phyloP scores from a whole-genome alignment of 2,888 invertebrate genomes.

The Cheilosia vulpina region DNA sequence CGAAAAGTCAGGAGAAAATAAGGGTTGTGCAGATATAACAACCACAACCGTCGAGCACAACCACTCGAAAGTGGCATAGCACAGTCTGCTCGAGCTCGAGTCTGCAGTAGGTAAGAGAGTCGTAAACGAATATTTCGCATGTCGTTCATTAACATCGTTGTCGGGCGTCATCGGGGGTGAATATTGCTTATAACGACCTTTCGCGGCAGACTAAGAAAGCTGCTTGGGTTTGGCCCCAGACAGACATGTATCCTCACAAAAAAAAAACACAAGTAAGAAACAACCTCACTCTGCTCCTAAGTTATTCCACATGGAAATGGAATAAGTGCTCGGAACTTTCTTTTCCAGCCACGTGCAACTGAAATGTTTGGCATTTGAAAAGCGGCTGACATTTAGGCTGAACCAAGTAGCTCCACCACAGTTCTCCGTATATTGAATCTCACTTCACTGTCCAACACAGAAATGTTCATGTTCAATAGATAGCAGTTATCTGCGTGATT shows the following conservation, averaged over 20 bases:
- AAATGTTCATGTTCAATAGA: slow-evolving; percentile 46
- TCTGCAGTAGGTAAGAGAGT: slow-evolving; percentile 39
- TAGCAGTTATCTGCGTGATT: slow-evolving; percentile 54
- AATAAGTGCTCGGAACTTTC: slow-evolving; percentile 8
- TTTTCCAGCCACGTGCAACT: not conserved
- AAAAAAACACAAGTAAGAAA: not conserved
- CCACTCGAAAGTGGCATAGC: slow-evolving; percentile 33
- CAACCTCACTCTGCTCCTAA: not conserved
- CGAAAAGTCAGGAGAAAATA: slow-evolving; percentile 43
- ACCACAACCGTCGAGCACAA: slow-evolving; percentile 37
- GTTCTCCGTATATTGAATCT: not conserved
- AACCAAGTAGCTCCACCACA: not conserved
- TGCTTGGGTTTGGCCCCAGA: slow-evolving; percentile 32
- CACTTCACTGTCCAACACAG: slow-evolving; percentile 27
- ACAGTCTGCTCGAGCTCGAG: slow-evolving; percentile 28
- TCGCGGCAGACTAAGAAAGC: slow-evolving; percentile 46
- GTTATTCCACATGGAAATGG: slow-evolving; percentile 3
- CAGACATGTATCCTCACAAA: slow-evolving; percentile 23
- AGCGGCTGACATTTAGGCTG: slow-evolving; percentile 64
- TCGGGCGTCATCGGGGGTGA: slow-evolving; percentile 37
- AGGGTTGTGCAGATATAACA: slow-evolving; percentile 50
- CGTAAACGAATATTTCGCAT: slow-evolving; percentile 71
- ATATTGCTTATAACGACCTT: slow-evolving; percentile 59
- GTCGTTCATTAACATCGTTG: slow-evolving; percentile 70
- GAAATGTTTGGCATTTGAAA: slow-evolving; percentile 62